phyloP scores from a whole-genome alignment of 2,888 invertebrate species.

The Cheilosia grossa region DNA sequence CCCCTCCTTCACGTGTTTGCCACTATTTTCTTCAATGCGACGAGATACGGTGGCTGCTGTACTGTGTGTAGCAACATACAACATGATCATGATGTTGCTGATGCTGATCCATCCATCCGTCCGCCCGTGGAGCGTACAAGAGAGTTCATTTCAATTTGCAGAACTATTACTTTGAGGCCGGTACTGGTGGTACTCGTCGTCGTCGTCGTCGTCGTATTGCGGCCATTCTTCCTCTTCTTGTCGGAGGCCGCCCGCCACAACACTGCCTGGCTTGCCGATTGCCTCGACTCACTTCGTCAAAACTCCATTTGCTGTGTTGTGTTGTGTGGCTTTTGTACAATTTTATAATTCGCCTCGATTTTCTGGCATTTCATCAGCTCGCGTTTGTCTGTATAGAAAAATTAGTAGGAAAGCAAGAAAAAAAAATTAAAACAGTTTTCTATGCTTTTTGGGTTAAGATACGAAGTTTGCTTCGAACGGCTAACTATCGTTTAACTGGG shows the following conservation, averaged over 20 bases:
- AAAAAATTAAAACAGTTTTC: slow-evolving; percentile 60
- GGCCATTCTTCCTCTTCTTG: slow-evolving; percentile 50
- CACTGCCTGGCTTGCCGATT: not conserved
- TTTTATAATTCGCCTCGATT: slow-evolving; percentile 73
- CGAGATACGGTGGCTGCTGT: slow-evolving; percentile 32
- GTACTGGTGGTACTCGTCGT: slow-evolving; percentile 18
- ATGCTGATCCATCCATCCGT: slow-evolving; percentile 60
- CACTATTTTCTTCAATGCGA: slow-evolving; percentile 15
- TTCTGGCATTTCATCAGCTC: slow-evolving; percentile 73
- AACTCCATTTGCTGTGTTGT: slow-evolving; percentile 40
- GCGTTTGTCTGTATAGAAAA: slow-evolving; percentile 62
- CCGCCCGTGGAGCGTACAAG: slow-evolving; percentile 47
- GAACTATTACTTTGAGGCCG: slow-evolving; percentile 73
- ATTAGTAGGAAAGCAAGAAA: slow-evolving; percentile 44
- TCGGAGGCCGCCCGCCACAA: not conserved
- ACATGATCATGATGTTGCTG: slow-evolving; percentile 64
- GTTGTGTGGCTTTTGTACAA: slow-evolving; percentile 32
- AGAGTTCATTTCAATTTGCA: slow-evolving; percentile 75
- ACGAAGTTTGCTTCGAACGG: slow-evolving; percentile 38
- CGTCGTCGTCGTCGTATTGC: slow-evolving; percentile 23
- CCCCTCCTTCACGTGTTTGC: slow-evolving; percentile 33
- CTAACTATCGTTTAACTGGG: slow-evolving; percentile 50
- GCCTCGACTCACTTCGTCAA: slow-evolving; percentile 38
- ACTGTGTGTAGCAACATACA: slow-evolving; percentile 32
- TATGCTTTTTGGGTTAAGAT: slow-evolving; percentile 66